Base-by-base conservation (phyloP, 2,113 vertebrate genomes). In the Indri indri region DNA sequence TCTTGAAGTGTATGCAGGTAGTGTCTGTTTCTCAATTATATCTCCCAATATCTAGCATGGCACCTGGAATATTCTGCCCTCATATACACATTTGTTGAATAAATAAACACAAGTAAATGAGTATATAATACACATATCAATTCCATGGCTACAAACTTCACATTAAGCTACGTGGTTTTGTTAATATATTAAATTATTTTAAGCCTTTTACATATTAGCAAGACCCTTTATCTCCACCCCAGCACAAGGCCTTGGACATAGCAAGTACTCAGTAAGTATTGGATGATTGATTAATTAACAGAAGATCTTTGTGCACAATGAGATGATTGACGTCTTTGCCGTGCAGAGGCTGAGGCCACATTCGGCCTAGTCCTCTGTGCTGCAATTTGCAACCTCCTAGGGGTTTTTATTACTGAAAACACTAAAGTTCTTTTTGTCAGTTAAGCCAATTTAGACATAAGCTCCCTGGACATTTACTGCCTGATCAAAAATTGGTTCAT, bases 401-500 rank as follows among this genome's bases (percentile, higher is more conserved):
- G 74, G 84, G 17, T 25, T 16, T 94, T 61, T n/a, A 73, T 47
- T 57, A 30, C 13, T 74, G 54, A 92, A 94, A 90, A 93, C n/a
- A 18, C 16, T 37, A 8, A 45, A 11, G 5, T 66, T 80, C 9
- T 6, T 14, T 70, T 40, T 32, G 23, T 76, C 4, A 61, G 16
- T 77, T 52, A 68, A 66, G 16, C 52, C 23, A 88, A 34, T 9
- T 84, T 68, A 74, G 12, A 63, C 3, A 25, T 65, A 86, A 32
- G 3, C 9, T 92, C 40, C 37, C 61, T 90, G 40, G 9, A 42
- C 22, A 80, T 96, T 93, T 40, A 54, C 37, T 79, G 6, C 59
- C 76, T 94, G 45, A 73, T 32, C 30, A 90, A 94, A 92, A 94
- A 61, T 40, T 42, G 18, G 27, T 63, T 87, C 65, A 88, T 63